A percentile compares a stretch with the other conserved stretches of the same genome.
Evolutionary conservation across 2,888 invertebrate species (phyloP).

Genomic region (Microctonus hyperodae): DNA sequence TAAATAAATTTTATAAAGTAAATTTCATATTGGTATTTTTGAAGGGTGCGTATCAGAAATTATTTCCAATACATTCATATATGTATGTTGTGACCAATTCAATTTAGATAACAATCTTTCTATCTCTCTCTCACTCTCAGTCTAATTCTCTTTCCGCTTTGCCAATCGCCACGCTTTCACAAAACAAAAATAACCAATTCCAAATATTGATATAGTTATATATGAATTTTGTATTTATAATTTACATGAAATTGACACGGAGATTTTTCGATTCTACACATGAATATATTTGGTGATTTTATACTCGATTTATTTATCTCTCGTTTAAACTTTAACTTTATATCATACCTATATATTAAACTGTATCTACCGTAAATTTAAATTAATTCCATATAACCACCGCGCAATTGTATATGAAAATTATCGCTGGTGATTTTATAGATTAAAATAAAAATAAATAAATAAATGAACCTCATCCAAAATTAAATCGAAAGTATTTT

Average conservation of each 20-base stretch:
- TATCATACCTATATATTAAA: no score
- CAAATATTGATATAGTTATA: conserved; percentile 25
- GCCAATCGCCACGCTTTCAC: conserved; percentile 41
- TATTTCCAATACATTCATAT: background rate
- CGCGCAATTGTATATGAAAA: background rate
- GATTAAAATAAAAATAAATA: background rate
- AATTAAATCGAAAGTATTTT: background rate
- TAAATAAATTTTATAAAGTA: background rate
- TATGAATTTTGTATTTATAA: conserved; percentile 1
- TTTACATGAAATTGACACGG: background rate
- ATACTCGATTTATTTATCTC: background rate
- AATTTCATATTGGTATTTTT: conserved; percentile 20
- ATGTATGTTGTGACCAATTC: conserved; percentile 44
- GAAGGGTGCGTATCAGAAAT: conserved; percentile 17
- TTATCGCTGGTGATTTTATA: background rate
- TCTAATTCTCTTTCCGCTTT: no score
- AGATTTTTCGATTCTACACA: conserved; percentile 8
- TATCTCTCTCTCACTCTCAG: conserved; percentile 23
- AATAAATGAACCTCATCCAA: background rate
- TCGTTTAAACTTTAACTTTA: background rate
- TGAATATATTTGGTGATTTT: background rate
- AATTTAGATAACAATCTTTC: conserved; percentile 59
- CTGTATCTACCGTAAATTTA: no score
- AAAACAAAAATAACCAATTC: conserved; percentile 48
- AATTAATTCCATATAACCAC: background rate